Percentiles rank a stretch among this genome's conserved stretches.
Evolutionary conservation across 2,113 vertebrate species (phyloP).

Genomic region (Scolopax mira): DNA sequence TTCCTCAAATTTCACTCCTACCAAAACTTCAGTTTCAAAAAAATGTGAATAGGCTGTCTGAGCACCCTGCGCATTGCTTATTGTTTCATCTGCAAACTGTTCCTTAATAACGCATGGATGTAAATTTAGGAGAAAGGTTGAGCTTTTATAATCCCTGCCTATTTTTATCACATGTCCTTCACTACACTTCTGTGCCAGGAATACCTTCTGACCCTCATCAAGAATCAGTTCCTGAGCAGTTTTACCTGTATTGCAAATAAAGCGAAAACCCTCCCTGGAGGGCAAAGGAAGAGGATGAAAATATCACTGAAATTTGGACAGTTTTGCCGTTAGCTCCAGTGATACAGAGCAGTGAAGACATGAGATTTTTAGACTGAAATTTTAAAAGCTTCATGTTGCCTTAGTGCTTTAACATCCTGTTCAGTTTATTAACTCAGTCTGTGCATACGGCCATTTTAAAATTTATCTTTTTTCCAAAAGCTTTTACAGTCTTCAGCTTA

Average conservation of each 20-base stretch:
- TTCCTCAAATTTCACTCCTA: neutral
- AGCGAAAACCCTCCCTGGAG: neutral
- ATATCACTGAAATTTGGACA: neutral
- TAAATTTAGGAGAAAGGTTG: neutral
- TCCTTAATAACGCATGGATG: neutral
- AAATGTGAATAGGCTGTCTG: neutral
- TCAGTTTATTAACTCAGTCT: neutral
- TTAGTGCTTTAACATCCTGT: neutral
- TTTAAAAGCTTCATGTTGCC: neutral
- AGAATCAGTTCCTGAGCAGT: accelerated
- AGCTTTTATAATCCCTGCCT: neutral
- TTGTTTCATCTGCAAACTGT: neutral
- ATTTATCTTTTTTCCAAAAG: neutral
- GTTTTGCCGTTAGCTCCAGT: neutral
- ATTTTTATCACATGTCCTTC: neutral
- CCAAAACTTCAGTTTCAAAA: neutral
- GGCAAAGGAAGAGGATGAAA: neutral
- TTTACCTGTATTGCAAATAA: neutral
- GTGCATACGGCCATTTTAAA: neutral
- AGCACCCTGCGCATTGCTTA: neutral
- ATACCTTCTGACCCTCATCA: neutral
- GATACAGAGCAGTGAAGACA: neutral
- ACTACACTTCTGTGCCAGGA: neutral
- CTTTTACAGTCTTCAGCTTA: neutral
- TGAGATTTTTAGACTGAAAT: neutral